Percentiles rank a stretch among this genome's conserved stretches.
phyloP scores from a whole-genome alignment of 2,113 vertebrate species.

The Dasypus novemcinctus region DNA sequence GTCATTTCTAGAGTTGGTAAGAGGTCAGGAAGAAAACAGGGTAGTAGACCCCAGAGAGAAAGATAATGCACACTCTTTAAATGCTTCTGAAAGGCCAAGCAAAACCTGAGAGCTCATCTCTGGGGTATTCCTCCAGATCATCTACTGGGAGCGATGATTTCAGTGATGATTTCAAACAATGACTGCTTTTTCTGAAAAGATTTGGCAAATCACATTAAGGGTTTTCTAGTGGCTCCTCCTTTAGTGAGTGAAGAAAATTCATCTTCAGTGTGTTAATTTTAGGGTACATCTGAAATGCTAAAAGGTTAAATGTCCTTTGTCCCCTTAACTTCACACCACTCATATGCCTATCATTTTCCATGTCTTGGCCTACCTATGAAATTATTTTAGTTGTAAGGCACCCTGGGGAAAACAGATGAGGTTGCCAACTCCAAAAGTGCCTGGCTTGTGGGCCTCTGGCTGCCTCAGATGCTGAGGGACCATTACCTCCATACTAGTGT shows the following conservation, averaged over 20 bases:
- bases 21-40: background rate
- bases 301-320: background rate
- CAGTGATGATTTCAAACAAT: too few relatives aligned
- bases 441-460: background rate
- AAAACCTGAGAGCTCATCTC: background rate
- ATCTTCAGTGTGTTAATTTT: slow-evolving; percentile 50
- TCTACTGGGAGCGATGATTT: slow-evolving; percentile 11
- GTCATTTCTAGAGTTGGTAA: background rate
- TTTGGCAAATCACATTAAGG: slow-evolving; percentile 5
- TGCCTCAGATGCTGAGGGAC: background rate
- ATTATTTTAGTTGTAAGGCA: background rate
- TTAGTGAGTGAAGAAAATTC: slow-evolving; percentile 14
- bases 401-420: background rate
- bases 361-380: background rate
- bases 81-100: background rate
- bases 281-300: background rate
- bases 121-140: background rate
- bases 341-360: background rate
- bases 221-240: slow-evolving; percentile 1
- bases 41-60: too few relatives aligned
- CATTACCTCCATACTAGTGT: background rate
- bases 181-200: too few relatives aligned
- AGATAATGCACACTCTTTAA: background rate
- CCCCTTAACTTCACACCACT: background rate
- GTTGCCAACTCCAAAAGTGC: background rate